Evolutionary conservation across 1,140 invertebrate genomes (phyloP), one percentile per base, ranked within the genome.

Genomic region (Brachionus asplanchnoidis): DNA sequence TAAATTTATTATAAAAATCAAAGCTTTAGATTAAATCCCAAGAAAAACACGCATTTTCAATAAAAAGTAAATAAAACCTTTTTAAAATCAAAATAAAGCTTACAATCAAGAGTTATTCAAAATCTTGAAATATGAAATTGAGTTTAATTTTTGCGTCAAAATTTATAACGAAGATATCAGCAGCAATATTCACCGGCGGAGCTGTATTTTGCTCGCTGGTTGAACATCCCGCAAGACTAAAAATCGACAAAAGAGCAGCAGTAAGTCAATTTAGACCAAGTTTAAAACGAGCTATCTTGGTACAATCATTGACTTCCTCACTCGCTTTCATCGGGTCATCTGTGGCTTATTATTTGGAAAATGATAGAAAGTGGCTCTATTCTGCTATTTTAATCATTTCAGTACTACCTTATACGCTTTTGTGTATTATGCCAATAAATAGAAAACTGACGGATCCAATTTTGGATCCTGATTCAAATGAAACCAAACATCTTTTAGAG

Each of bases 181-280:
- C 32, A 11, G 42, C 73, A 46, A 23, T 77, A 50, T 77, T 77
- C 26, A 77, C 73, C 3, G 73, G 73, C 12, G 73, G 17, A 23
- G 73, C 73, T 77, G 73, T 77, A 26, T 77, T 26, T n/a, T 20
- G n/a, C 6, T 46, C 40, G 11, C 20, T 77, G 9, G 73, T 77
- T 11, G 73, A 77, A 50, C 73, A 77, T 77, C 73, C 40, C 2
- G 73, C 73, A 12, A 28, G 73, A 8, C 9, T 77, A 2, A 20
- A 9, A 3, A 23, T 23, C 23, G 42, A 28, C 42, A 77, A 42
- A 26, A 46, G 17, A 77, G 9, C 17, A 32, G 73, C 73, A 23
- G n/a, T 50, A 42, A 36, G 9, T 23, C 40, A 77, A 50, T 77
- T 77, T 77, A 77, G 40, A 77, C 73, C 73, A 50, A 77, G 73